phyloP scores from a whole-genome alignment of 2,797 vertebrate species.

The Melanotaenia maccullochi region DNA sequence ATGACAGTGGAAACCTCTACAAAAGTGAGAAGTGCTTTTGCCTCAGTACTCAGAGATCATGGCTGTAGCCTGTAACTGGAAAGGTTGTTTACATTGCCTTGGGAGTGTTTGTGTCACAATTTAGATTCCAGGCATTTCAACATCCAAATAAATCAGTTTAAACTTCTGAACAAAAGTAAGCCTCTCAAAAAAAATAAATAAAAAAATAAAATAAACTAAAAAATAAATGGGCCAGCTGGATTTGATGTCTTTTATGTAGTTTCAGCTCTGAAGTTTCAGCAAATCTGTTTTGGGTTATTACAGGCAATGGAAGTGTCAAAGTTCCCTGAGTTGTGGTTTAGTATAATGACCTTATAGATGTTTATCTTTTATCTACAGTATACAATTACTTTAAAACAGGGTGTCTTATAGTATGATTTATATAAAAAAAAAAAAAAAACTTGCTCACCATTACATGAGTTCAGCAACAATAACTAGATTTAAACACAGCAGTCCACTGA shows the following conservation, averaged over 20 bases:
- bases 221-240: conserved; percentile 67
- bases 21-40: conserved; percentile 65
- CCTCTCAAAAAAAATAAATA: no score
- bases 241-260: conserved; percentile 50
- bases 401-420: conserved; percentile 6
- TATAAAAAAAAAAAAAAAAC: neutral
- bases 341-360: conserved; percentile 9
- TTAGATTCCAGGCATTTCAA: conserved; percentile 79
- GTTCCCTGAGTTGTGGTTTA: conserved; percentile 25
- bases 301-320: conserved; percentile 36
- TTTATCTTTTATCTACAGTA: conserved; percentile 20
- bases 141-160: conserved; percentile 77
- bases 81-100: conserved; percentile 79
- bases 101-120: conserved; percentile 80
- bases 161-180: conserved; percentile 72
- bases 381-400: conserved; percentile 1
- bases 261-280: conserved; percentile 39
- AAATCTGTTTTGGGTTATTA: conserved; percentile 51
- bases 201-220: neutral
- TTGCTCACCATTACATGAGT: neutral
- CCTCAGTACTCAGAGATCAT: conserved; percentile 60
- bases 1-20: conserved; percentile 53
- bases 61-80: conserved; percentile 62
- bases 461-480: conserved; percentile 3
- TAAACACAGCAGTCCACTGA: neutral